Evolutionary conservation across 2,113 vertebrate species (phyloP).

Genomic region (Hemichromis elongatus): DNA sequence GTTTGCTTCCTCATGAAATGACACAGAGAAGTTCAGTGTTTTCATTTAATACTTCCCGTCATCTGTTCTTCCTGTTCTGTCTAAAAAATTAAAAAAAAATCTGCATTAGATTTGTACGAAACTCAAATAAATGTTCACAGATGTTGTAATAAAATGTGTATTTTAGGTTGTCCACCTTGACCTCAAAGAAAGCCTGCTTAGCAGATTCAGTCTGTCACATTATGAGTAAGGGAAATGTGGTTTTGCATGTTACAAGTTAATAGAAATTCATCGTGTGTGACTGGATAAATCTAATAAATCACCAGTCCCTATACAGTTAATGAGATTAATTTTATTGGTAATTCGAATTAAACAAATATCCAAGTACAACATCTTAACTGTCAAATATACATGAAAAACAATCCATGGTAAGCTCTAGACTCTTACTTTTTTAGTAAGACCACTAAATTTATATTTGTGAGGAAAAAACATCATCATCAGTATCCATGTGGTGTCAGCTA

Average conservation of each 20-base stretch:
- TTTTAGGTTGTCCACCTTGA: neutral
- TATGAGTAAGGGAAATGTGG: neutral
- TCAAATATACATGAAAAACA: neutral
- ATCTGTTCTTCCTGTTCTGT: constrained; percentile 18
- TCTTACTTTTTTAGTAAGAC: neutral
- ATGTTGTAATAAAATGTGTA: neutral
- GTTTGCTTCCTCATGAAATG: constrained; percentile 28
- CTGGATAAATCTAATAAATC: neutral
- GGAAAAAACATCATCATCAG: neutral
- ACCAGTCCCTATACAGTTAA: accelerated
- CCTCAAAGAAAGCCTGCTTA: neutral
- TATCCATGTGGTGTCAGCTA: neutral
- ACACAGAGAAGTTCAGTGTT: constrained; percentile 13
- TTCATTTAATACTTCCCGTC: constrained; percentile 3
- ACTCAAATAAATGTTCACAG: neutral
- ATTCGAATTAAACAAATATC: neutral
- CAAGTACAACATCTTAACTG: neutral
- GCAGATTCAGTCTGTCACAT: neutral
- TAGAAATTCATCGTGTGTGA: neutral
- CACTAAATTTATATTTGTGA: neutral
- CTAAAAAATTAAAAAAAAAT: neutral
- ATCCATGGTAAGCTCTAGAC: neutral
- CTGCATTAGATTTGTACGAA: neutral
- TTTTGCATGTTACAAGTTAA: neutral
- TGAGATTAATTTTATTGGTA: neutral